Percentiles rank a stretch among this genome's conserved stretches.
Evolutionary conservation across 1,140 invertebrate genomes (phyloP).

Genomic region (Microplitis mediator): DNA sequence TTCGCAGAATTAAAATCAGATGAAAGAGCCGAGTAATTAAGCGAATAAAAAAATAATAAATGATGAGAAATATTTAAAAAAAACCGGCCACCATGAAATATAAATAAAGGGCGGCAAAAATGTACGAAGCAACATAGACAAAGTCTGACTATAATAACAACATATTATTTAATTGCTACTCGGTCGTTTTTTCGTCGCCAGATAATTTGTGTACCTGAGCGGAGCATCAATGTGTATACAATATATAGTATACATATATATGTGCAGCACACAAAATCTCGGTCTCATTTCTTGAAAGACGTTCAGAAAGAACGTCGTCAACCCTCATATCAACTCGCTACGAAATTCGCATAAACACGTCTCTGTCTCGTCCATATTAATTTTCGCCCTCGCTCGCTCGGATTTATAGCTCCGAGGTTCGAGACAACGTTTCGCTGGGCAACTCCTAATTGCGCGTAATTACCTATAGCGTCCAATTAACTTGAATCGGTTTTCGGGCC

Average conservation of each 20-base stretch:
- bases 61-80: neutral
- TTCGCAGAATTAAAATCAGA: no score
- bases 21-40: no score
- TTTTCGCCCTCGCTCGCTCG: conserved; percentile 17
- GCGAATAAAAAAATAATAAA: no score
- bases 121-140: no score
- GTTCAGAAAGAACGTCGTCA: neutral
- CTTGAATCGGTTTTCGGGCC: conserved; percentile 39
- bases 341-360: neutral
- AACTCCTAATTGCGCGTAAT: conserved; percentile 59
- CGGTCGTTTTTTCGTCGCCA: conserved; percentile 59
- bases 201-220: conserved; percentile 54
- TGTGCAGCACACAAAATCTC: neutral
- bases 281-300: no score
- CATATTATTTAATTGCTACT: conserved; percentile 56
- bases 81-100: conserved; percentile 41
- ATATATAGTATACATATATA: neutral
- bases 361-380: neutral
- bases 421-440: conserved; percentile 26
- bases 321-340: conserved; percentile 14
- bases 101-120: neutral
- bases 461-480: conserved; percentile 53
- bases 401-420: conserved; percentile 30
- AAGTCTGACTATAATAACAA: no score
- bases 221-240: conserved; percentile 5